Conservation (phyloP, 2,888 invertebrate genomes). For the Eumerus sabulonum region DNA sequence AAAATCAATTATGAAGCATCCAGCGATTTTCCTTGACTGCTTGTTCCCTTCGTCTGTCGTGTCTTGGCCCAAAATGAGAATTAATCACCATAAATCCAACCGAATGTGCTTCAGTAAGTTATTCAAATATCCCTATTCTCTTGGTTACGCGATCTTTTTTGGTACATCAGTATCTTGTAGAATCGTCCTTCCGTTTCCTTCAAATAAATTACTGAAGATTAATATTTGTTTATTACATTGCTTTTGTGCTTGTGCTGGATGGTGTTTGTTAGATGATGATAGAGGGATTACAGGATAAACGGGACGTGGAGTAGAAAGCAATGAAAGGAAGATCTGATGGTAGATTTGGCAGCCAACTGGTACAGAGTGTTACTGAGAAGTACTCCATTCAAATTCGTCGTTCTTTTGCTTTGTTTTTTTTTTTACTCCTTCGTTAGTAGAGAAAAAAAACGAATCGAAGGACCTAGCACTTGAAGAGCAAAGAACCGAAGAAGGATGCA, state of each 20-base stretch:
- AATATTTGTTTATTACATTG: slow-evolving; percentile 66
- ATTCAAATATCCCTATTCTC: slow-evolving; percentile 50
- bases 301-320: slow-evolving; percentile 14
- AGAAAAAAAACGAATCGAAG: no score
- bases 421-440: no score
- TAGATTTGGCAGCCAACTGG: slow-evolving; percentile 39
- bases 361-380: not conserved
- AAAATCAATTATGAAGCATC: slow-evolving; percentile 55
- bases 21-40: not conserved
- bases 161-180: slow-evolving; percentile 28
- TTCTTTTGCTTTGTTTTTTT: not conserved
- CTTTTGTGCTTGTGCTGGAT: slow-evolving; percentile 8
- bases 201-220: slow-evolving; percentile 66
- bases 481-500: no score
- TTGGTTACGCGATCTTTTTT: slow-evolving; percentile 22
- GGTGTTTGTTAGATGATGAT: no score
- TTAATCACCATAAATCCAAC: slow-evolving; percentile 66
- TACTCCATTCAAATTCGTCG: not conserved
- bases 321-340: slow-evolving; percentile 14
- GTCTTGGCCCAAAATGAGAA: slow-evolving; percentile 47
- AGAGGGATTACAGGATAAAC: not conserved
- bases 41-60: not conserved
- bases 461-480: no score
- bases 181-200: slow-evolving; percentile 56
- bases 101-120: slow-evolving; percentile 62